Evolutionary conservation across 2,797 vertebrate genomes (phyloP).

Genomic region (Coilia nasus): DNA sequence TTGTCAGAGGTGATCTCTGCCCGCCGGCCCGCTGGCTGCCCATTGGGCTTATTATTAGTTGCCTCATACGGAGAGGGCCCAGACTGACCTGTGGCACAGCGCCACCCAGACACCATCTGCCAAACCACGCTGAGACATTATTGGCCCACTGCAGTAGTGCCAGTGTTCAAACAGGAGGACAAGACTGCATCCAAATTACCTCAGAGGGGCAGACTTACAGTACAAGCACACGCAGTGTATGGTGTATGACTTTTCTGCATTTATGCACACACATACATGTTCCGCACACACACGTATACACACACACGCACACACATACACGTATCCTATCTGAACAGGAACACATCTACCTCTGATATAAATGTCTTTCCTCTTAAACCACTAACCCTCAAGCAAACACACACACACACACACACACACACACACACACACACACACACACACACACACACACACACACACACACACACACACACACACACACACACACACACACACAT

Average conservation of each 20-base stretch:
- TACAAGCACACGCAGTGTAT: too few relatives aligned
- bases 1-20: neutral
- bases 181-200: neutral
- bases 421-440: too few relatives aligned
- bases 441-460: too few relatives aligned
- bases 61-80: neutral
- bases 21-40: neutral
- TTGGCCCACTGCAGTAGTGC: neutral
- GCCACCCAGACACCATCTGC: slow-evolving; percentile 17
- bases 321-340: neutral
- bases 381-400: too few relatives aligned
- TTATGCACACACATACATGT: too few relatives aligned
- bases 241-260: too few relatives aligned
- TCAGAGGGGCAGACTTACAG: neutral
- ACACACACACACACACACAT: too few relatives aligned
- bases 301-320: too few relatives aligned
- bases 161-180: neutral
- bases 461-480: too few relatives aligned
- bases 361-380: neutral
- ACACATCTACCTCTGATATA: neutral
- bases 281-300: too few relatives aligned
- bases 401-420: too few relatives aligned
- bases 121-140: neutral
- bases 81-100: neutral
- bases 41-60: neutral